Evolutionary conservation across 2,113 vertebrate genomes (phyloP), one percentile per base, ranked within the genome.

Genomic region (Zonotrichia leucophrys): DNA sequence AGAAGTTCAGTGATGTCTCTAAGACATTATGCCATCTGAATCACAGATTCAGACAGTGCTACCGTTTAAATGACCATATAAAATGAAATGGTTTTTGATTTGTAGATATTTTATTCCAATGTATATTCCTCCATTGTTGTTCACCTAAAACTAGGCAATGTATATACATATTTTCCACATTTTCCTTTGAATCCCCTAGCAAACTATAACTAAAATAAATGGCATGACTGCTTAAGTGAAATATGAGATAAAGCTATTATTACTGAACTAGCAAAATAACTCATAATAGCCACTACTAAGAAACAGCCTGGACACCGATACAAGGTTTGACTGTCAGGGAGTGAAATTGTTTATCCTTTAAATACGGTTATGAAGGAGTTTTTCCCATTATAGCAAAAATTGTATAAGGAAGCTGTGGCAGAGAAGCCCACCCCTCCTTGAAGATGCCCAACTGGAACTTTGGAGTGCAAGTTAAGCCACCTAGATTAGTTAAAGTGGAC

Each of bases 31-130:
- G 91, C 41, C 94, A 97, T 68, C 53, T 92, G 63, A 97, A 95
- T 97, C 96, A 98, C 91, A 84, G 89, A 97, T 97, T 97, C 53
- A 62, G 96, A 95, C 44, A 92, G 55, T 62, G 84, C 83, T 96
- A 80, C 69, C 80, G 97, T 98, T 98, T 97, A 94, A 37, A 64
- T 44, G 68, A 95, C 58, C 64, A 89, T 33, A 80, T 89, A 93
- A 97, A 97, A 97, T 97, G 77, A 96, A 98, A 94, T 92, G 39
- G 37, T 44, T 92, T 95, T 92, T 97, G 88, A 97, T 97, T 97
- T 97, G 94, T 90, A 94, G 83, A 35, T 42, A 60, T 83, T 97
- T 97, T 91, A 83, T 82, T 95, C 93, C 97, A 96, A 86, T 96
- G 92, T 67, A 83, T 46, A 76, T 92, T 95, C 96, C 68, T 94